Base-by-base conservation (phyloP, 2,113 vertebrate genomes). In the Nibea coibor region DNA sequence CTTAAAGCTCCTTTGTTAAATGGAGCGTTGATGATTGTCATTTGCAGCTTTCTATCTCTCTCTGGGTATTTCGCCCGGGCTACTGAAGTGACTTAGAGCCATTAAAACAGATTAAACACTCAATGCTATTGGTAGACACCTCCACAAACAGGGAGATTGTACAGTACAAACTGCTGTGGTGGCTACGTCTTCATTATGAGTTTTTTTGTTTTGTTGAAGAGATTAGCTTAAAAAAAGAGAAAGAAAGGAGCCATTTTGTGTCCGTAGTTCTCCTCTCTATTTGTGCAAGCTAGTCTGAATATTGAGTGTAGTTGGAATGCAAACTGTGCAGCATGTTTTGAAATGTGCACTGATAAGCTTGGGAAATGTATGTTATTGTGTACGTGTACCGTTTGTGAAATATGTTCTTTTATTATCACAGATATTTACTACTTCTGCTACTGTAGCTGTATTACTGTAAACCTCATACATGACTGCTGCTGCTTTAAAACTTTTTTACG, bases 261-360 rank as follows among this genome's bases (percentile, higher is more conserved):
- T 89, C 76, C 56, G 43, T 82, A 54, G 35, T 83, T 84, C 81
- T 65, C 93, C 94, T 95, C 93, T 93, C 87, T 95, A 90, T 96
- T 95, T 94, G 93, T 95, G 88, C 92, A 92, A 95, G 93, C 91
- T 96, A 92, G 93, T 95, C 93, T 94, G 91, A 90, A 95, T 96
- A 94, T 95, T 91, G 93, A 94, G 94, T 94, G 94, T 89, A 94
- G 95, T 95, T 95, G 96, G 95, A 97, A 97, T 97, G 96, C 96
- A 95, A 39, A 79, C 92, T 79, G 93, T 96, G 95, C 94, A 96
- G 97, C 97, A 97, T 98, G 97, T 96, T 97, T 94, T 94, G 56
- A 96, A 96, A 95, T 96, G 95, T 97, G 96, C 97, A 96, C 96
- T 96, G 95, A 96, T 94, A 95, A 95, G 95, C 96, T 97, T 96